These are phyloP conservation scores for Drosophila subquinaria DNA, from an alignment of 2,888 invertebrate species.

Conservation along the genomic window DNA sequence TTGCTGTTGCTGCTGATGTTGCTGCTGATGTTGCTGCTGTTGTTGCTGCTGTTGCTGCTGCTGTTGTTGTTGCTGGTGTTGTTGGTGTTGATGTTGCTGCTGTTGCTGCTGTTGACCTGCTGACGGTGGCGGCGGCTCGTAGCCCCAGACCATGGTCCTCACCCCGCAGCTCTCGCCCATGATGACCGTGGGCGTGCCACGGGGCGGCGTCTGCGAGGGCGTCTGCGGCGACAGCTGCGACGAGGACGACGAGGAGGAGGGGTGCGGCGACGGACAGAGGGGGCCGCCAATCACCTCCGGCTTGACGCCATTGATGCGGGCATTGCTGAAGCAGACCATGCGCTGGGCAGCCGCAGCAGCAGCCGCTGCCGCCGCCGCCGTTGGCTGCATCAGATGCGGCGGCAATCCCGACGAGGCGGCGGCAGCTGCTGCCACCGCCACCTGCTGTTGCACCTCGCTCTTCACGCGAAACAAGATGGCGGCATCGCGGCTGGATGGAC, in stretches of 20 bases:
- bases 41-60: slow-evolving; percentile 52
- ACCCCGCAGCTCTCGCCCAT: slow-evolving; percentile 97
- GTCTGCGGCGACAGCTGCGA: slow-evolving; percentile 85
- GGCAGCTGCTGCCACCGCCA: slow-evolving; percentile 71
- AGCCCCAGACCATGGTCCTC: slow-evolving; percentile 89
- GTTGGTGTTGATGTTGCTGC: slow-evolving; percentile 67
- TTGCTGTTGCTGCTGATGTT: slow-evolving; percentile 57
- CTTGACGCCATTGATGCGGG: slow-evolving; percentile 92
- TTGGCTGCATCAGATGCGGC: slow-evolving; percentile 83
- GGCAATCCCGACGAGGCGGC: slow-evolving; percentile 58
- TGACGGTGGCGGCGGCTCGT: slow-evolving; percentile 86
- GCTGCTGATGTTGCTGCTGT: slow-evolving; percentile 50
- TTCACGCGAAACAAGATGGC: slow-evolving; percentile 85
- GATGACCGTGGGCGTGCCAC: slow-evolving; percentile 93
- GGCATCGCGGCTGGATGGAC: slow-evolving; percentile 86
- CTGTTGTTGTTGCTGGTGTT: slow-evolving; percentile 59
- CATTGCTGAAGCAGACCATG: slow-evolving; percentile 87
- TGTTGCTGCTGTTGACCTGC: slow-evolving; percentile 61
- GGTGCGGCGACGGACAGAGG: slow-evolving; percentile 84
- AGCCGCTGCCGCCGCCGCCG: slow-evolving; percentile 76
- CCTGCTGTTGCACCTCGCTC: slow-evolving; percentile 85
- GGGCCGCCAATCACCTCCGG: slow-evolving; percentile 92
- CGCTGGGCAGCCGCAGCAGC: slow-evolving; percentile 84
- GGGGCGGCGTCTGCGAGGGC: slow-evolving; percentile 86
- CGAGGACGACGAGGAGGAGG: slow-evolving; percentile 83